Conservation (phyloP, 2,113 vertebrate genomes). For the Cryptoleucopteryx plumbea region DNA sequence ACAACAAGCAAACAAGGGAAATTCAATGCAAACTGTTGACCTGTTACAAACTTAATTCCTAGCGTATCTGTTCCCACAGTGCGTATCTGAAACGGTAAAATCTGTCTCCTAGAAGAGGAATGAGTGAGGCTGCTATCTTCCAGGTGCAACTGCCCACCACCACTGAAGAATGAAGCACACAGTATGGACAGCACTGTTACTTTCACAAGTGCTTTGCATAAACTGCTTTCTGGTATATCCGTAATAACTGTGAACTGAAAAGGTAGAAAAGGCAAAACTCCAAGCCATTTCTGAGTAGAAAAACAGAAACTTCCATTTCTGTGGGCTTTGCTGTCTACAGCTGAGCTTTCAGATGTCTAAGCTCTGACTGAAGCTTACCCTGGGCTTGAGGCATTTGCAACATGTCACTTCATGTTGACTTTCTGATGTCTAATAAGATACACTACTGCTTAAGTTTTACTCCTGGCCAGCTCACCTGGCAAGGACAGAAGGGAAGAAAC, state of each 20-base stretch:
- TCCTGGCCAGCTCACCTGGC: neutral
- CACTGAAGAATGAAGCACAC: neutral
- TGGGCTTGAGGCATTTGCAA: neutral
- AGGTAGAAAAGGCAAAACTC: neutral
- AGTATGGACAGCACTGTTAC: neutral
- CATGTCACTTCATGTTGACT: accelerated
- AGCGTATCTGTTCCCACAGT: neutral
- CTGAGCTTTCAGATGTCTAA: neutral
- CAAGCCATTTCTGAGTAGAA: neutral
- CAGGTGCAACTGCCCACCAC: neutral
- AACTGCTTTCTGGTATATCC: neutral
- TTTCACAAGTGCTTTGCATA: neutral
- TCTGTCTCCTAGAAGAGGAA: neutral
- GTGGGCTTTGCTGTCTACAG: neutral
- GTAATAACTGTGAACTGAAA: neutral
- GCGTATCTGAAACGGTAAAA: constrained; percentile 6
- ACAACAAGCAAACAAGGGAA: neutral
- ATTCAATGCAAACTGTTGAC: constrained; percentile 22
- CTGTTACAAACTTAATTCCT: neutral
- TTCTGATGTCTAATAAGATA: neutral
- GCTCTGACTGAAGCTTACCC: neutral
- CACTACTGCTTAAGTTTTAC: neutral
- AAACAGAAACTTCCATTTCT: neutral
- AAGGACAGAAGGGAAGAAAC: neutral
- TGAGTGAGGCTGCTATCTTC: neutral